Evolutionary conservation across 1,140 invertebrate genomes (phyloP), one percentile per base, ranked within the genome.

Genomic region (Lysiphlebus fabarum): DNA sequence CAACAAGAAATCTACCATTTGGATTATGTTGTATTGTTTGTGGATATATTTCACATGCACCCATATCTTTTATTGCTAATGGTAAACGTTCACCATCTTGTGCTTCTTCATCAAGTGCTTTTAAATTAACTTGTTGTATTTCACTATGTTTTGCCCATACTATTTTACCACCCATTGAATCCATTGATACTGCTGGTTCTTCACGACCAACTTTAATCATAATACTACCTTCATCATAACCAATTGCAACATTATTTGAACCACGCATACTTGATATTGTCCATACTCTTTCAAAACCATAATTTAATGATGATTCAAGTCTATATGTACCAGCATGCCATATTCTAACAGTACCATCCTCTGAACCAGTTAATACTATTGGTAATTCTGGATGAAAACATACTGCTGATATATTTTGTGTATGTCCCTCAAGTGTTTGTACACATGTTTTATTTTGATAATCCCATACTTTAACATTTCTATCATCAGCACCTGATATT

Each of bases 371-470:
- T 48, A 99, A 78, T 50, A 99, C 90, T 56, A 99, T 95, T 0
- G 98, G 98, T 51, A 99, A 77, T 75, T 99, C 96, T 0, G 98
- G 96, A 81, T 99, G 98, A 80, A 99, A 99, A 59, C 85, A 90
- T 0, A 93, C 91, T 45, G 86, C 84, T 0, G 95, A 92, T 53
- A 99, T 93, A 75, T 99, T 99, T 69, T 98, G 93, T 0, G 92
- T 90, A 80, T 99, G 98, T 7, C 87, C 96, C 77, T 99, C 96
- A 17, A 99, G 78, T 0, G 96, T 99, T 74, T 99, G 96, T 0
- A 99, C 97, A 79, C 97, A 99, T 0, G 95, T 99, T 81, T 99
- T 99, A 76, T 99, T 99, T 75, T 98, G 92, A 76, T 99, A 99
- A 75, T 99, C 98, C 98, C 98, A 99, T 64, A 99, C 99, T 81